These are phyloP conservation scores for Lacerta viridis DNA, from an alignment of 2,797 vertebrate species.

Conservation along the genomic window DNA sequence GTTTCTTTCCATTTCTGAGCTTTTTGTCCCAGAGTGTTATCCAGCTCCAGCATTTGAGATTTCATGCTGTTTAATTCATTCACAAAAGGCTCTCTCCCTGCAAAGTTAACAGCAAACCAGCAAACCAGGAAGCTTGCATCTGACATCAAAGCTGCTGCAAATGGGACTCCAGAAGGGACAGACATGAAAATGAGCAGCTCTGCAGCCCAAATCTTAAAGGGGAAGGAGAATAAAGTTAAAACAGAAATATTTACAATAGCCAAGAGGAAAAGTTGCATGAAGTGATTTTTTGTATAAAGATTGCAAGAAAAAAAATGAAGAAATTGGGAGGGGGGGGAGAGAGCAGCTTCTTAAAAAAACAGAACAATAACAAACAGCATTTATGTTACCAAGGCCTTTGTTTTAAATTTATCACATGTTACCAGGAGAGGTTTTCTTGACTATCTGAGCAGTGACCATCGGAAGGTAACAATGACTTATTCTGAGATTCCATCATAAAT, in stretches of 20 bases:
- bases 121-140: conserved; percentile 49
- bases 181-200: conserved; percentile 44
- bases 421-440: too few species aligned
- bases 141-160: conserved; percentile 66
- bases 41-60: conserved; percentile 45
- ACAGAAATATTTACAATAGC: conserved; percentile 61
- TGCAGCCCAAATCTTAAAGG: conserved; percentile 46
- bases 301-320: conserved; percentile 34
- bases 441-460: too few species aligned
- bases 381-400: too few species aligned
- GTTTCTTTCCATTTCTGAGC: conserved; percentile 22
- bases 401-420: too few species aligned
- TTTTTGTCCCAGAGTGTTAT: conserved; percentile 38
- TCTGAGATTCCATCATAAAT: too few species aligned
- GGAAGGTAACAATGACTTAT: too few species aligned
- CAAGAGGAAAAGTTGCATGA: conserved; percentile 47
- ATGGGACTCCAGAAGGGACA: conserved; percentile 36
- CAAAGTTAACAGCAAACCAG: conserved; percentile 61
- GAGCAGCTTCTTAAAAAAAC: neutral
- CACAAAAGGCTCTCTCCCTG: conserved; percentile 48
- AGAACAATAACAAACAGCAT: neutral
- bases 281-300: conserved; percentile 31
- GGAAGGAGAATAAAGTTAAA: conserved; percentile 30
- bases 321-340: conserved; percentile 1
- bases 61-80: conserved; percentile 52